These are phyloP conservation scores for Laodelphax striatellus DNA, from an alignment of 1,140 invertebrate genomes.

Conservation along the genomic window DNA sequence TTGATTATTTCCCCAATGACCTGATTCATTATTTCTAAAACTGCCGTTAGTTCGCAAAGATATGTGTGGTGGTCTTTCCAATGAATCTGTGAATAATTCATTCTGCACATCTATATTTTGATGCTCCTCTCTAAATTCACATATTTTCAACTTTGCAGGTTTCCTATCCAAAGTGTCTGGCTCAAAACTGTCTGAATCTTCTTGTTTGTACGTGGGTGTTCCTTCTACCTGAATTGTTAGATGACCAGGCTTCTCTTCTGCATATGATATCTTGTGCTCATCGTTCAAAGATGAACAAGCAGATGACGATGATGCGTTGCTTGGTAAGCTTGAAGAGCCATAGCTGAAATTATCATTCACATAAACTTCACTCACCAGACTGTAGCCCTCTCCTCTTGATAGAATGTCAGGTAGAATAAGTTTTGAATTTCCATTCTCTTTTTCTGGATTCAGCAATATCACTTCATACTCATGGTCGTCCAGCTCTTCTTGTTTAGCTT, in stretches of 20 bases:
- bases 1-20: constrained; percentile 2
- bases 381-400: constrained; percentile 41
- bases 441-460: constrained; percentile 23
- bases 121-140: constrained; percentile 22
- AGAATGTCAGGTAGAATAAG: constrained; percentile 38
- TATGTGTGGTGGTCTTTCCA: constrained; percentile 45
- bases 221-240: constrained; percentile 69
- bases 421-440: constrained; percentile 27
- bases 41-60: constrained; percentile 43
- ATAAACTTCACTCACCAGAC: constrained; percentile 62
- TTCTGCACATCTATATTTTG: constrained; percentile 29
- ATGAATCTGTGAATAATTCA: constrained; percentile 37
- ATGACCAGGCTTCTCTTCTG: constrained; percentile 50
- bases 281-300: constrained; percentile 13
- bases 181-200: constrained; percentile 65
- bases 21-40: constrained; percentile 33
- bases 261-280: constrained; percentile 29
- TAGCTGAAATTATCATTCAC: constrained; percentile 63
- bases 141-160: constrained; percentile 46
- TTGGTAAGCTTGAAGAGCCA: constrained; percentile 43
- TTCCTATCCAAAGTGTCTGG: constrained; percentile 76
- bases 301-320: constrained; percentile 9
- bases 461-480: constrained; percentile 29
- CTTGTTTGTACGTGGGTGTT: constrained; percentile 38
- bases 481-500: constrained; percentile 12